Percentiles rank a stretch among this genome's conserved stretches.
Conservation (phyloP, 1,140 invertebrate genomes). For the Reticulitermes speratus region DNA sequence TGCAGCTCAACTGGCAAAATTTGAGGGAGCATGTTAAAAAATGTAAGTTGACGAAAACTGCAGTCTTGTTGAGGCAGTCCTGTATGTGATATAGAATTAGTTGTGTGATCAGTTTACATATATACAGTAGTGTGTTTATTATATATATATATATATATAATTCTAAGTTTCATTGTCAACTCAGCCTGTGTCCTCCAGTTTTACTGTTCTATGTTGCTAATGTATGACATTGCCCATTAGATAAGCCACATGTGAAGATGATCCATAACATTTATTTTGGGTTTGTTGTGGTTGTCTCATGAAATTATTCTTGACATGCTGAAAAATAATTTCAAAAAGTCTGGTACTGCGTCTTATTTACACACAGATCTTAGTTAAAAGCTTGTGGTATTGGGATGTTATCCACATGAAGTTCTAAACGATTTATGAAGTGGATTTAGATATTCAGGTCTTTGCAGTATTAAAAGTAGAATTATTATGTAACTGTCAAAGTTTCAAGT, state of each 20-base stretch:
- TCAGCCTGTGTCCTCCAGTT: not conserved
- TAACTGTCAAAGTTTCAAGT: not conserved
- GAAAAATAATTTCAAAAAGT: not conserved
- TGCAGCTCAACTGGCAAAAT: not conserved
- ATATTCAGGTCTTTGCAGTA: not conserved
- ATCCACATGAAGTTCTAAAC: not conserved
- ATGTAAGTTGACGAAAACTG: not conserved
- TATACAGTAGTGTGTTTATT: not conserved
- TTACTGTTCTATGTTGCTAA: not conserved
- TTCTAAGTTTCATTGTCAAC: not conserved
- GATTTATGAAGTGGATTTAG: not conserved
- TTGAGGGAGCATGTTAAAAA: not conserved
- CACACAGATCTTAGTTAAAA: not conserved
- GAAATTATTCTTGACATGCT: not conserved
- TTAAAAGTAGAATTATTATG: not conserved
- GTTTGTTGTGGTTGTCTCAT: not conserved
- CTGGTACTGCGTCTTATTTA: not conserved
- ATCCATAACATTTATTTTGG: not conserved
- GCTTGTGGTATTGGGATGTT: not conserved
- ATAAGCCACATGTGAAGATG: constrained; percentile 5
- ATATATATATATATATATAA: too few relatives aligned
- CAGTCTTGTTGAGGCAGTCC: not conserved
- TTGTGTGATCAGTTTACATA: not conserved
- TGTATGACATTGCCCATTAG: not conserved
- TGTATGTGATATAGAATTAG: not conserved